Percentiles rank a stretch among this genome's conserved stretches.
Conservation (phyloP, 2,888 invertebrate genomes). For the Odontomyia ornata region DNA sequence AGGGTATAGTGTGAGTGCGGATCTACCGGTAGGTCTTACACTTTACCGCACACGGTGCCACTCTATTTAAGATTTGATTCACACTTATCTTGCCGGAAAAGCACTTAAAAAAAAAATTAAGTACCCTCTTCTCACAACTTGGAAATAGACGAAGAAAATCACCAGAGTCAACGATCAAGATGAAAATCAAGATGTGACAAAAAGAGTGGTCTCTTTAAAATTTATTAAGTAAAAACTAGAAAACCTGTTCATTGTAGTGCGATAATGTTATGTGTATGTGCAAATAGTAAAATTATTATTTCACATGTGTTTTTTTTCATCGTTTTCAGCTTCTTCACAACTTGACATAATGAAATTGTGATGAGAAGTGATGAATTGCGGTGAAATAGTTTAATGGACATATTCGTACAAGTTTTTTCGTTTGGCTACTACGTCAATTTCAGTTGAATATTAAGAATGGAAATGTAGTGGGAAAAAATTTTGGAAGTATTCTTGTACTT, state of each 20-base stretch:
- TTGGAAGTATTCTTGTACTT: no score
- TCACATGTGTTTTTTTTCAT: background rate
- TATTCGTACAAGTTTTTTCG: no score
- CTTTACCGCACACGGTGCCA: conserved; percentile 42
- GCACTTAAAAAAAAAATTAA: conserved; percentile 16
- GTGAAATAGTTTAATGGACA: no score
- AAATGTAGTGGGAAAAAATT: no score
- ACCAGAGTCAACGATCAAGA: background rate
- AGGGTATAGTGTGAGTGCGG: background rate
- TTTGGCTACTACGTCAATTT: no score
- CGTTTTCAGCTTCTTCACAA: no score
- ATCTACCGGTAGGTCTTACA: conserved; percentile 36
- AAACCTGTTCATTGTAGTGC: background rate
- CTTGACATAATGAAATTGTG: no score
- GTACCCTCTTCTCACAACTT: conserved; percentile 13
- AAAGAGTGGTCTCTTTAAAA: background rate
- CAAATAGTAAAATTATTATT: conserved; percentile 17
- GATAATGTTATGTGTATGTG: background rate
- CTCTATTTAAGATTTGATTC: conserved; percentile 39
- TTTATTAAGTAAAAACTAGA: background rate
- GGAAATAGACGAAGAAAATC: background rate
- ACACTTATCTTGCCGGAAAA: conserved; percentile 39
- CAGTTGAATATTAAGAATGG: no score
- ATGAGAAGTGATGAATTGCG: no score
- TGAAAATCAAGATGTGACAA: conserved; percentile 8